Conservation (phyloP, 1,140 invertebrate genomes). For the Drosophila oshimai region DNA sequence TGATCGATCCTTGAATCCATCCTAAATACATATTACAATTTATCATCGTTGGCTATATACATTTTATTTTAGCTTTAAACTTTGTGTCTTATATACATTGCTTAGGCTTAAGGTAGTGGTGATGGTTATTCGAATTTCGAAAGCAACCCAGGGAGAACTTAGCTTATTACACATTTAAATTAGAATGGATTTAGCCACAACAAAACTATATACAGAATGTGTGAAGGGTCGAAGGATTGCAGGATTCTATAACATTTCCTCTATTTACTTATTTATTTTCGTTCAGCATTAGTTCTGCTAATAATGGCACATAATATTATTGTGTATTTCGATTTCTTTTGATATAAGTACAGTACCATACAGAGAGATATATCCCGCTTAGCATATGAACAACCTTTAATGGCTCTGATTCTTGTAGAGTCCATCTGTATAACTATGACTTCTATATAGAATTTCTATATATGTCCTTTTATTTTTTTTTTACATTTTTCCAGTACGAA, state of each 20-base stretch:
- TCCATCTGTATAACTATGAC: slow-evolving; percentile 26
- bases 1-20: slow-evolving; percentile 4
- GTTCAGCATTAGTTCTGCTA: slow-evolving; percentile 47
- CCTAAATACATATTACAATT: slow-evolving; percentile 35
- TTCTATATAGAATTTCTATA: not conserved
- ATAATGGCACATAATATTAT: slow-evolving; percentile 82
- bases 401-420: slow-evolving; percentile 5
- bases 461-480: slow-evolving; percentile 13
- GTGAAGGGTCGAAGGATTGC: not conserved
- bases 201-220: slow-evolving; percentile 35
- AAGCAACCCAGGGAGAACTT: slow-evolving; percentile 6
- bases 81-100: slow-evolving; percentile 21
- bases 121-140: too few relatives aligned
- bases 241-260: slow-evolving; percentile 17
- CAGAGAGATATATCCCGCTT: slow-evolving; percentile 24
- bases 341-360: slow-evolving; percentile 41
- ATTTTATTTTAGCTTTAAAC: slow-evolving; percentile 15
- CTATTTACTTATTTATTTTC: slow-evolving; percentile 11
- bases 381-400: slow-evolving; percentile 47
- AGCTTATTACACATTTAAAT: slow-evolving; percentile 14
- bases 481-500: slow-evolving; percentile 17
- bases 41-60: slow-evolving; percentile 26
- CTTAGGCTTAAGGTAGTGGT: not conserved
- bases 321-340: slow-evolving; percentile 51
- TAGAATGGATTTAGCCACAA: slow-evolving; percentile 10